Percentiles rank a stretch among this genome's conserved stretches.
Evolutionary conservation across 2,888 invertebrate species (phyloP).

Genomic region (Incurvaria masculella): DNA sequence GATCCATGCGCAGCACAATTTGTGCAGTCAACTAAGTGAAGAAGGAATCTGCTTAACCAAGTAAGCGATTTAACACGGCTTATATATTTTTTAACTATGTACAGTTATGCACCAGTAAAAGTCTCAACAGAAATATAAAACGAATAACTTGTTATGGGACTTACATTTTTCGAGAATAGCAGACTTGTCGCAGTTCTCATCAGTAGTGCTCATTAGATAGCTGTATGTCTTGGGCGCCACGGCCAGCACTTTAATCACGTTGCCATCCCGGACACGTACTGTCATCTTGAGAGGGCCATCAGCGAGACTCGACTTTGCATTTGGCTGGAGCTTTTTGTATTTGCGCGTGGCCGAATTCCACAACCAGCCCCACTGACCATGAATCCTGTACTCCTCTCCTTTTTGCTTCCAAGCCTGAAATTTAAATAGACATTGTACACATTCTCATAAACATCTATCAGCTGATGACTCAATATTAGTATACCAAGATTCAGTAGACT

Average conservation of each 20-base stretch:
- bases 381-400: constrained; percentile 96
- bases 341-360: constrained; percentile 78
- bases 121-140: constrained; percentile 1
- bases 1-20: too few species aligned
- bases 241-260: constrained; percentile 68
- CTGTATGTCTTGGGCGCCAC: constrained; percentile 79
- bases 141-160: constrained; percentile 17
- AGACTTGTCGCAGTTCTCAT: constrained; percentile 31
- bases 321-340: constrained; percentile 42
- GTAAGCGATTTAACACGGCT: too few species aligned
- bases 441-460: too few species aligned
- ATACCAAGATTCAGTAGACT: too few species aligned
- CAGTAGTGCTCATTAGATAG: constrained; percentile 61
- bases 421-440: too few species aligned
- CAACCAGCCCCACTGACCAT: constrained; percentile 97
- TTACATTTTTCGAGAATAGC: constrained; percentile 37
- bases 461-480: too few species aligned
- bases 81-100: too few species aligned
- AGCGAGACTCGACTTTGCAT: constrained; percentile 29
- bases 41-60: too few species aligned
- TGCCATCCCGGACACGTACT: constrained; percentile 70
- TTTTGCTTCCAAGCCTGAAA: constrained; percentile 93
- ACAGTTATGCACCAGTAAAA: neutral
- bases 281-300: constrained; percentile 72
- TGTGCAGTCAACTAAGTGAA: too few species aligned